These are phyloP conservation scores for Acanthurus tractus DNA, from an alignment of 2,797 vertebrate species.

Conservation along the genomic window DNA sequence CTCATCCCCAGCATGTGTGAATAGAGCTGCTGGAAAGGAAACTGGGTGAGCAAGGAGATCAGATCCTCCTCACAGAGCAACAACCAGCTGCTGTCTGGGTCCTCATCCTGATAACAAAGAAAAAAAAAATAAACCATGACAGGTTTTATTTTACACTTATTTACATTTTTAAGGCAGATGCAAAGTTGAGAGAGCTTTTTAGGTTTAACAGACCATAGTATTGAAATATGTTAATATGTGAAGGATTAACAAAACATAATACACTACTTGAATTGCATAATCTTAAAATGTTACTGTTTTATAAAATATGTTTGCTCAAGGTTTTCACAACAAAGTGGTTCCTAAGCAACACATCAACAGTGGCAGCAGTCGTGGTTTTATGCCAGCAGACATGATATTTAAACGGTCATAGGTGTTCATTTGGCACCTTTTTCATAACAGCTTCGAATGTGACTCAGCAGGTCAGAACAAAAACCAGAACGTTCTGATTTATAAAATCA, in stretches of 20 bases:
- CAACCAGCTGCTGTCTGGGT: conserved; percentile 95
- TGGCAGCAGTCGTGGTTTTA: conserved; percentile 7
- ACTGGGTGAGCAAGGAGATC: conserved; percentile 92
- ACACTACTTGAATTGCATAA: neutral
- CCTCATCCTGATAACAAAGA: conserved; percentile 90
- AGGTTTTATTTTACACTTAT: neutral
- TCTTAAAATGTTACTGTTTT: conserved; percentile 4
- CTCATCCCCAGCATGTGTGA: conserved; percentile 94
- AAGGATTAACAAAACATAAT: neutral
- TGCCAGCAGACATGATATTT: conserved; percentile 34
- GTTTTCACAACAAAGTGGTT: conserved; percentile 31
- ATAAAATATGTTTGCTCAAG: conserved; percentile 8
- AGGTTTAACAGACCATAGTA: neutral
- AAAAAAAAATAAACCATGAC: neutral
- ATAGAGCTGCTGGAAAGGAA: conserved; percentile 96
- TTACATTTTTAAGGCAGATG: neutral
- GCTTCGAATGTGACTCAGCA: conserved; percentile 47
- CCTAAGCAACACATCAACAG: conserved; percentile 24
- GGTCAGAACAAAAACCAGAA: conserved; percentile 42
- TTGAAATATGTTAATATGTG: neutral
- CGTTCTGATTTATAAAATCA: conserved; percentile 21
- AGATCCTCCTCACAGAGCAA: conserved; percentile 95
- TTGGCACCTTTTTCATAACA: conserved; percentile 10
- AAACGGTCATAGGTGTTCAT: conserved; percentile 23
- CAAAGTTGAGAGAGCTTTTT: neutral